Base-by-base conservation (phyloP, 2,797 vertebrate genomes). In the Spinus pinus region DNA sequence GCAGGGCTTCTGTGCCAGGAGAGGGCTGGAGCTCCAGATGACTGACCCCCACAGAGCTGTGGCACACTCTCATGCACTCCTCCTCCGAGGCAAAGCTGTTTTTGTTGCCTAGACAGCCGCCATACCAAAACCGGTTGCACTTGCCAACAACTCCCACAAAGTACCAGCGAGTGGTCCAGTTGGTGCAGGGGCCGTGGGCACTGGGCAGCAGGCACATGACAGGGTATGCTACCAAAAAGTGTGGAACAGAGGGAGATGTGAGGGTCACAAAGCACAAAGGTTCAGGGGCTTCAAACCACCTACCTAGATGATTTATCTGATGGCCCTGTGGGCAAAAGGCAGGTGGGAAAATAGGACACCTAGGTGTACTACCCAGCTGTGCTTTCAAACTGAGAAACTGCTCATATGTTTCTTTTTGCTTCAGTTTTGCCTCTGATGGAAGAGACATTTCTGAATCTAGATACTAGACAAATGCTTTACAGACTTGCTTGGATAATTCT, bases 101-200 rank as follows among this genome's bases (percentile, higher is more conserved):
- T 95, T 91, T 98, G 67, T 99, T 99, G 86, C 99, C 99, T 0
- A 99, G 98, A 96, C 99, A 99, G 71, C 98, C 97, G 0, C 99
- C 99, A 0, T 98, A 99, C 99, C 99, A 99, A 97, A 99, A 99
- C 31, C 99, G 98, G 90, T 97, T 97, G 64, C 99, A 99, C 87
- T 92, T 98, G 58, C 98, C 98, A 57, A 98, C 97, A 2, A 98
- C 91, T 24, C 98, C 35, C 31, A 99, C 96, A 3, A 98, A 99
- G 97, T 99, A 98, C 98, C 98, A 99, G 64, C 97, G 98, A 5
- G 98, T 95, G 0, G 97, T 97, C 99, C 99, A 99, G 93, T 98
- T 97, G 3, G 94, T 28, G 81, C 99, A 99, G 49, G 98, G 97
- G 33, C 99, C 99, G 0, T 98, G 98, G 16, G 98, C 98, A 3